Percentiles rank a stretch among this genome's conserved stretches.
phyloP scores from a whole-genome alignment of 1,140 invertebrate species.

The Trichomalopsis sarcophagae region DNA sequence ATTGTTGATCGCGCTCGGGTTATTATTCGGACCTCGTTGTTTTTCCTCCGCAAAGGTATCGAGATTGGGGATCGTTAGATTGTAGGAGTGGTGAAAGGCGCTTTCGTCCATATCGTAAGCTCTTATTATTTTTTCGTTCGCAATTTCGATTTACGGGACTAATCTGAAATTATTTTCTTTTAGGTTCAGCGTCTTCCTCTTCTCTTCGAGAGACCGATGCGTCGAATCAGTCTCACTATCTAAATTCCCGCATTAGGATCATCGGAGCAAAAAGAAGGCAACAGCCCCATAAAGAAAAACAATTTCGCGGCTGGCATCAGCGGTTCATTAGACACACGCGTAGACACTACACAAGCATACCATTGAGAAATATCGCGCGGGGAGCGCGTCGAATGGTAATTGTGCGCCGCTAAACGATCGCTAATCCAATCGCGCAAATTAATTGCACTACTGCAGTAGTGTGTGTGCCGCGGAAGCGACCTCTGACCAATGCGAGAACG shows the following conservation, averaged over 20 bases:
- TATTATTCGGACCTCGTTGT: background rate
- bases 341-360: background rate
- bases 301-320: background rate
- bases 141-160: background rate
- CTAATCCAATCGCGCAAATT: conserved; percentile 46
- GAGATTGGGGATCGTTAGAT: background rate
- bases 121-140: background rate
- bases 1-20: background rate
- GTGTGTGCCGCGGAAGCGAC: conserved; percentile 38
- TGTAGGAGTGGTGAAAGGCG: background rate
- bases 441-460: conserved; percentile 32
- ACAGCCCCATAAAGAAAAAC: background rate
- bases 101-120: background rate
- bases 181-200: background rate
- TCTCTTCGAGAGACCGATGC: background rate
- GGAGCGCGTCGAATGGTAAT: conserved; percentile 25
- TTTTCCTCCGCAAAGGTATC: background rate
- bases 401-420: background rate
- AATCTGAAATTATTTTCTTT: background rate
- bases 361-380: background rate
- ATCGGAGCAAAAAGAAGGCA: no score
- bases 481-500: conserved; percentile 31
- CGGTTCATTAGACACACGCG: background rate
- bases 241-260: background rate
- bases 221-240: background rate